Base-by-base conservation (phyloP, 1,140 invertebrate genomes). In the Panonychus citri region DNA sequence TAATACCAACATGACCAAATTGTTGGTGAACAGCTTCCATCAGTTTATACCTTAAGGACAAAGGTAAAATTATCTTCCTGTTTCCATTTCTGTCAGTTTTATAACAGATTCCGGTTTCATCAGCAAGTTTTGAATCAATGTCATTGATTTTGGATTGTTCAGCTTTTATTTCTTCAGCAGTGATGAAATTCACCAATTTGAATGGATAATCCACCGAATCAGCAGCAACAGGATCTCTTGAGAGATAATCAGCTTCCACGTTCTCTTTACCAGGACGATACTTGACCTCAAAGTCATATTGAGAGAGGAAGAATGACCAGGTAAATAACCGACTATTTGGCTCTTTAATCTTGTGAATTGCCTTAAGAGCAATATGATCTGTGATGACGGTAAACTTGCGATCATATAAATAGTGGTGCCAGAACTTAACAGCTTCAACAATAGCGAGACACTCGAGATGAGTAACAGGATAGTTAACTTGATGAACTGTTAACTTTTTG, bases 361-460 rank as follows among this genome's bases (percentile, higher is more conserved):
- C 13, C 19, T 40, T 40, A 13, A 40, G 7, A 3, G 39, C 39
- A 17, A 17, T 13, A 40, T 40, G 39, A n/a, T 40, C 39, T 3
- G 39, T 40, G 39, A 40, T 40, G 39, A 40, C 39, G 1, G 19
- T 1, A 40, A 40, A 40, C 19, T 40, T 40, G 2, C 13, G 13
- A 3, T 69, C 71, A 60, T 66, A 71, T 10, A 75, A 49, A 58
- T 73, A 76, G 48, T 75, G 61, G 54, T 75, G 70, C 59, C 75
- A 76, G 56, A 70, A 60, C 67, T 65, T 62, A 51, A 73, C 57
- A 19, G 68, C 71, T 64, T 66, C 73, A 42, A 74, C 59, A 37
- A 77, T 68, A 3, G 69, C 66, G 10, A 73, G 62, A 0, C 66
- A 72, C 63, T 78, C 76, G 60, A 71, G 71, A 43, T 78, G 73